phyloP scores from a whole-genome alignment of 2,797 vertebrate genomes.

The Thamnophis elegans region DNA sequence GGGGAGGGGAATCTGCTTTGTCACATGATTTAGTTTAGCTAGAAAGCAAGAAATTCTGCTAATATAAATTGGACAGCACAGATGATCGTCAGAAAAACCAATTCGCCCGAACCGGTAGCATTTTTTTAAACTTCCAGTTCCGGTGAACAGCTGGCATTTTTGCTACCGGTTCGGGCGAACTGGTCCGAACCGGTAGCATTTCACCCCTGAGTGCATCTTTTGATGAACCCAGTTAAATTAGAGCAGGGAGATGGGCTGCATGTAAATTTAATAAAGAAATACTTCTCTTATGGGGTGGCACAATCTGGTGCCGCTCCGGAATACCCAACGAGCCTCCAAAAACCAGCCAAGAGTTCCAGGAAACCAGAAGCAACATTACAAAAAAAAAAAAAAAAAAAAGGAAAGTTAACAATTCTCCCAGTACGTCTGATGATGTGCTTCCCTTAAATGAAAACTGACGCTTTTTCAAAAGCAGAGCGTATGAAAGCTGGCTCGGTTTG shows the following conservation, averaged over 20 bases:
- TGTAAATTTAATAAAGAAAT: not conserved
- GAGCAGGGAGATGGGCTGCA: not conserved
- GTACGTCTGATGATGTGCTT: slow-evolving; percentile 6
- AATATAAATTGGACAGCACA: too few relatives aligned
- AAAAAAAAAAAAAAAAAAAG: not conserved
- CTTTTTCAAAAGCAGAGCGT: slow-evolving; percentile 12
- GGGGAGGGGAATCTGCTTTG: too few relatives aligned
- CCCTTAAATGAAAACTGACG: slow-evolving; percentile 5
- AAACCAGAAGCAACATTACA: not conserved
- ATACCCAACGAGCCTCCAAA: slow-evolving; percentile 8
- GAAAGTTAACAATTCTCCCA: not conserved
- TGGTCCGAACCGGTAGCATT: too few relatives aligned
- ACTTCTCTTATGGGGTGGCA: not conserved
- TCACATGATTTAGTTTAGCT: too few relatives aligned
- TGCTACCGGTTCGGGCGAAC: too few relatives aligned
- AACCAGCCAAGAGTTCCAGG: not conserved
- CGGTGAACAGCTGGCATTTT: too few relatives aligned
- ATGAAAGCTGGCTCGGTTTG: not conserved
- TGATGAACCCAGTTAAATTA: not conserved
- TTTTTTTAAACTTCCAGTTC: too few relatives aligned
- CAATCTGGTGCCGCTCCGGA: not conserved
- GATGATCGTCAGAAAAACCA: too few relatives aligned
- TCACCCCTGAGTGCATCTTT: not conserved
- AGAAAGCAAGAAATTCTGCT: too few relatives aligned
- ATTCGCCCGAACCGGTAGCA: too few relatives aligned